Percentiles rank a stretch among this genome's conserved stretches.
Evolutionary conservation across 2,113 vertebrate species (phyloP).

Genomic region (Guaruba guarouba): DNA sequence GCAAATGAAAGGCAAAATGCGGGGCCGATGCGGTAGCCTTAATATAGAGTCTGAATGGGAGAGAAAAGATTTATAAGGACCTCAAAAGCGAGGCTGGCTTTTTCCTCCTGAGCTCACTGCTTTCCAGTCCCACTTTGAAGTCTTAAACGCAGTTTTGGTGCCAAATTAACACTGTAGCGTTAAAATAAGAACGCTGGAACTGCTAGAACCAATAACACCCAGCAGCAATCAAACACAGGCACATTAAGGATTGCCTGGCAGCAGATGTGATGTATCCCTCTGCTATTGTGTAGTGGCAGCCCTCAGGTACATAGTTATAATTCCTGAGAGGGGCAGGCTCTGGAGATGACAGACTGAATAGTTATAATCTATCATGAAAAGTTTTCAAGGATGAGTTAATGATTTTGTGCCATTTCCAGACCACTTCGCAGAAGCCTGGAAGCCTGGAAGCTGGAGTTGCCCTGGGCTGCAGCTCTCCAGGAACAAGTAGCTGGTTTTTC

Average conservation of each 20-base stretch:
- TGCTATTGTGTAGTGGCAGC: constrained; percentile 9
- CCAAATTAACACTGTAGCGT: background rate
- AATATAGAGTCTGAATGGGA: background rate
- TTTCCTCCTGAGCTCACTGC: background rate
- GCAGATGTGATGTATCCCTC: constrained; percentile 14
- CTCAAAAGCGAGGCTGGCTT: background rate
- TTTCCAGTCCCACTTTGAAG: background rate
- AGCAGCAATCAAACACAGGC: background rate
- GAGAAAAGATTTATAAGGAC: background rate
- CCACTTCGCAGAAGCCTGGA: background rate
- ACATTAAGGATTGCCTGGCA: background rate
- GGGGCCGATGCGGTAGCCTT: background rate
- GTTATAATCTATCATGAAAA: constrained; percentile 24
- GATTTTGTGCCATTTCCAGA: constrained; percentile 25
- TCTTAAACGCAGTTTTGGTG: background rate
- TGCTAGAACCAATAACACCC: background rate
- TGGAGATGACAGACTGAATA: constrained; percentile 35
- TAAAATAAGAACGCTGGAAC: background rate
- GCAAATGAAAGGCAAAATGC: constrained; percentile 21
- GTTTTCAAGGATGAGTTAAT: constrained; percentile 47
- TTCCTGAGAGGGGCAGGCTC: constrained; percentile 4
- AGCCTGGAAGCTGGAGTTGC: background rate
- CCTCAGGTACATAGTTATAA: constrained; percentile 13
- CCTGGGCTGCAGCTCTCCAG: background rate
- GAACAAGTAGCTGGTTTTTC: background rate